Base-by-base conservation (phyloP, 2,113 vertebrate species). In the Manacus vitellinus region DNA sequence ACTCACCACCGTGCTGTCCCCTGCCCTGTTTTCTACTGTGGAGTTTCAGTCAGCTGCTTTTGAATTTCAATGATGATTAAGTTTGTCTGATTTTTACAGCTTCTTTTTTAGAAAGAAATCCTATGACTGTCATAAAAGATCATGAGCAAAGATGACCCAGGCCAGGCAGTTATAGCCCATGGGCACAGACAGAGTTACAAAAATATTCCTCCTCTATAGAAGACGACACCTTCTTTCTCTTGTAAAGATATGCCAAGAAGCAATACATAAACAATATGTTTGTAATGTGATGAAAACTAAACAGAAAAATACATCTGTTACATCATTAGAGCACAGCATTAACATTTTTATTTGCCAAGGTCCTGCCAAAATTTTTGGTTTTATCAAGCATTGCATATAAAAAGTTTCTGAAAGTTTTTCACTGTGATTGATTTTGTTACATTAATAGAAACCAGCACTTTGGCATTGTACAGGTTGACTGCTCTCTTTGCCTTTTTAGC, bases 51-150 rank as follows among this genome's bases (percentile, higher is more conserved):
- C 49, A 47, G 46, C 88, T 92, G 44, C 75, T 68, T 75, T 75
- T 84, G 76, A 92, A 77, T 75, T 77, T 59, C 37, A 91, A 67
- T 81, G 33, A 25, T 27, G 23, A 91, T 51, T 91, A 62, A 16
- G 30, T 92, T 59, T 92, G 95, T 92, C 17, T 39, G 63, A 88
- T 85, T 58, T 51, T 95, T 95, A 81, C 12, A 90, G 30, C 70
- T 92, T 66, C 20, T 54, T 85, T 94, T 91, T 94, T 23, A 85
- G 81, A 97, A 96, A 85, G 63, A 96, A 97, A 94, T 94, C 43
- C 44, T 83, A n/a, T 79, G 51, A 41, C 39, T 93, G 43, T 82
- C 87, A 85, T 79, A 89, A 95, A 85, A 92, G 39, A 83, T 82
- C 62, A 43, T 73, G 47, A 94, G 59, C 62, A 85, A 91, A 76